phyloP scores from a whole-genome alignment of 2,888 invertebrate genomes.

The Standfussiana lucernea region DNA sequence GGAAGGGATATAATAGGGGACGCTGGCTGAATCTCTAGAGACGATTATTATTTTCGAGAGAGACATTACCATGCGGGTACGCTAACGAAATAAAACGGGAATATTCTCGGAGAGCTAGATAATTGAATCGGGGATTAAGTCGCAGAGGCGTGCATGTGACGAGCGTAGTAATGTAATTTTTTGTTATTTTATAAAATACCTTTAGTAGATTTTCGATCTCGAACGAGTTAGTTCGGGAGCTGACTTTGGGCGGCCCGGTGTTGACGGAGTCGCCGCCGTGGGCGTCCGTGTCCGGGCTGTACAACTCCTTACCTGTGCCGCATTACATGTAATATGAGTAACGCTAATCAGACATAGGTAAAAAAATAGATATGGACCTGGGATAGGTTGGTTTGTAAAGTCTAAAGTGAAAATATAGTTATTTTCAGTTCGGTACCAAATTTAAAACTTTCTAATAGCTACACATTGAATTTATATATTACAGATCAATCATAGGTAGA shows the following conservation, averaged over 20 bases:
- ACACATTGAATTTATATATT: not conserved
- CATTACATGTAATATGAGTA: conserved; percentile 25
- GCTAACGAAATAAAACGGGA: conserved; percentile 79
- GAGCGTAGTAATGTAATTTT: conserved; percentile 69
- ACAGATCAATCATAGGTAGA: not conserved
- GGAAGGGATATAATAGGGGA: conserved; percentile 72
- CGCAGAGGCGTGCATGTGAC: conserved; percentile 72
- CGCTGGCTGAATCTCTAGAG: conserved; percentile 71
- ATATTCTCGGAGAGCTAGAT: conserved; percentile 75
- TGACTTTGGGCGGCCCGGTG: conserved; percentile 91
- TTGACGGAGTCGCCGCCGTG: conserved; percentile 82
- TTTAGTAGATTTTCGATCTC: conserved; percentile 98
- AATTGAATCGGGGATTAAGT: conserved; percentile 80
- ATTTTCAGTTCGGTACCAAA: not conserved
- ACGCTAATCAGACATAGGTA: conserved; percentile 8
- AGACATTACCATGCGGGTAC: conserved; percentile 81
- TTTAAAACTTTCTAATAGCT: not conserved
- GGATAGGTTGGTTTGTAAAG: not conserved
- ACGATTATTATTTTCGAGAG: conserved; percentile 80
- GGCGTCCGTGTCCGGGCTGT: conserved; percentile 91
- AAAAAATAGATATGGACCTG: not conserved
- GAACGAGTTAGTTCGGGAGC: conserved; percentile 96
- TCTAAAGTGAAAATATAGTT: not conserved
- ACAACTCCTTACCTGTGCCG: conserved; percentile 93
- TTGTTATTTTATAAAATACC: conserved; percentile 70